These are phyloP conservation scores for Synanceia verrucosa DNA, from an alignment of 2,797 vertebrate genomes.

Conservation along the genomic window DNA sequence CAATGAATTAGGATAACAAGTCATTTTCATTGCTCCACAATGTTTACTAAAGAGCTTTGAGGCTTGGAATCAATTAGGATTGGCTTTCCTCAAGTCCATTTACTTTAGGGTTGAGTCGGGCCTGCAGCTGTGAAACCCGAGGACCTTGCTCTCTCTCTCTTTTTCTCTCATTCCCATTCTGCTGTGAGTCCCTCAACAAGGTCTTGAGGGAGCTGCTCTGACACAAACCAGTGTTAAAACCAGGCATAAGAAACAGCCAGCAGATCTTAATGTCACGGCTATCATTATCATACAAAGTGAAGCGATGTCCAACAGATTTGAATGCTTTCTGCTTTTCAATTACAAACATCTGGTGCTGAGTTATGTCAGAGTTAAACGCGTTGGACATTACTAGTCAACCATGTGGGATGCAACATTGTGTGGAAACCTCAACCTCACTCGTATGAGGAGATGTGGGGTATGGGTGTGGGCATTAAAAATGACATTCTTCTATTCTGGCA, in stretches of 20 bases:
- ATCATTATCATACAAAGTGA: constrained; percentile 74
- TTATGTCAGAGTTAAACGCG: constrained; percentile 79
- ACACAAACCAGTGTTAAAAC: constrained; percentile 91
- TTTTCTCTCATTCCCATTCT: constrained; percentile 42
- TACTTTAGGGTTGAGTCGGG: constrained; percentile 82
- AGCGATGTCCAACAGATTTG: constrained; percentile 64
- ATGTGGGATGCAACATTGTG: constrained; percentile 75
- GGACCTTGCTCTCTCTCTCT: constrained; percentile 71
- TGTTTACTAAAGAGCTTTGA: constrained; percentile 86
- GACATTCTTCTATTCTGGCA: constrained; percentile 47
- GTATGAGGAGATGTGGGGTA: constrained; percentile 45
- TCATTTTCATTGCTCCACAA: constrained; percentile 82
- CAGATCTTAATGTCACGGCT: constrained; percentile 75
- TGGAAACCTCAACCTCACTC: constrained; percentile 67
- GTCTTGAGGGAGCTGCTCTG: constrained; percentile 86
- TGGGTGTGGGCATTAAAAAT: constrained; percentile 59
- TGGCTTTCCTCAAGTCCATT: constrained; percentile 83
- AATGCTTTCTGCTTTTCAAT: constrained; percentile 73
- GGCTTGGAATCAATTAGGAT: constrained; percentile 88
- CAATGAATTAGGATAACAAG: constrained; percentile 84
- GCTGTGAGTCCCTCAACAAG: constrained; percentile 86
- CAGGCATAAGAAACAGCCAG: constrained; percentile 74
- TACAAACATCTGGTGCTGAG: constrained; percentile 81
- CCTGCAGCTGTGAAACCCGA: constrained; percentile 91
- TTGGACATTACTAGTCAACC: constrained; percentile 76